Conservation (phyloP, 2,888 invertebrate species). For the Microctonus hyperodae region DNA sequence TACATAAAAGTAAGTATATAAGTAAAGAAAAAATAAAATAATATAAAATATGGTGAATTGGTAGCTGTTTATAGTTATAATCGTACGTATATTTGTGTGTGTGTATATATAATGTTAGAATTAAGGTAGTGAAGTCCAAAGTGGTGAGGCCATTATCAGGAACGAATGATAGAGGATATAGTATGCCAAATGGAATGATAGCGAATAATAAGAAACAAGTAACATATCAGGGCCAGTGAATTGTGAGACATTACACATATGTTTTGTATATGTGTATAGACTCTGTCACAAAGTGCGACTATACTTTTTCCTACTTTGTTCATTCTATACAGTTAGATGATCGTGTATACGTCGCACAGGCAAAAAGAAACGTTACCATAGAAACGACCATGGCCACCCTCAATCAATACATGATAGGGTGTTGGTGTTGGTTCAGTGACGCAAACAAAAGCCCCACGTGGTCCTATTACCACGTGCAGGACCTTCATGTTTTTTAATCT, state of each 20-base stretch:
- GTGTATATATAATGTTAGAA: no score
- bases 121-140: no score
- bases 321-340: slow-evolving; percentile 29
- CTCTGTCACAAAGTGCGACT: neutral
- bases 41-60: neutral
- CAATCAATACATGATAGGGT: slow-evolving; percentile 62
- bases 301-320: slow-evolving; percentile 3
- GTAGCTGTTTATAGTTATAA: neutral
- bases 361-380: slow-evolving; percentile 60
- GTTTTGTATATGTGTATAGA: neutral
- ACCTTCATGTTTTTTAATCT: slow-evolving; percentile 40
- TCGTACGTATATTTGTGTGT: no score
- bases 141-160: no score
- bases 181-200: neutral
- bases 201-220: neutral
- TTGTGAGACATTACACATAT: neutral
- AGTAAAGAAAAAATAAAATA: neutral
- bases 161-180: no score
- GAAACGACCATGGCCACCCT: slow-evolving; percentile 64
- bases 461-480: slow-evolving; percentile 63
- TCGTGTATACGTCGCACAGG: slow-evolving; percentile 53
- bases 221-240: neutral
- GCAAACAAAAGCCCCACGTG: slow-evolving; percentile 61
- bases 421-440: slow-evolving; percentile 52
- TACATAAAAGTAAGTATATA: no score